phyloP scores from a whole-genome alignment of 2,797 vertebrate species.

The Etheostoma perlongum region DNA sequence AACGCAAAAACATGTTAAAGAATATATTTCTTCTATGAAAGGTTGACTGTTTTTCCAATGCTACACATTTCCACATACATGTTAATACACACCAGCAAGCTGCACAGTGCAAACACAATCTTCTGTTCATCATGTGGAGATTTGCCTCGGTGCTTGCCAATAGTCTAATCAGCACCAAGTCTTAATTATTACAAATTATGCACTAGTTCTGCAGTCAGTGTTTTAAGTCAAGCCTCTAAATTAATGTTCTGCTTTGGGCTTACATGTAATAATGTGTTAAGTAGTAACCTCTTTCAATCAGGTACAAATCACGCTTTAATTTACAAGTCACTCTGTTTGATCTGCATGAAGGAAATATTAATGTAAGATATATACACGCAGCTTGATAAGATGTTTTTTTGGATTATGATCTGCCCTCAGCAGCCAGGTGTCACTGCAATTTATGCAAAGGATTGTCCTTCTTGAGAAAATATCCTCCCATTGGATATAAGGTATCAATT shows the following conservation, averaged over 20 bases:
- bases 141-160: slow-evolving; percentile 19
- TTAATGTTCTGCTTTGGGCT: slow-evolving; percentile 8
- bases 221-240: slow-evolving; percentile 17
- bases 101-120: slow-evolving; percentile 2
- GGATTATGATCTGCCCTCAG: neutral
- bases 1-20: slow-evolving; percentile 5
- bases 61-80: neutral
- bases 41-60: slow-evolving; percentile 4
- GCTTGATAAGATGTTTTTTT: neutral
- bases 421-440: neutral
- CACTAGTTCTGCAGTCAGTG: slow-evolving; percentile 13
- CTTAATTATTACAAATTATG: slow-evolving; percentile 17
- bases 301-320: neutral
- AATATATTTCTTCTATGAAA: neutral
- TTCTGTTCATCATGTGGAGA: slow-evolving; percentile 35
- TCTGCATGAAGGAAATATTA: neutral
- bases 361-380: neutral
- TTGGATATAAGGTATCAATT: neutral
- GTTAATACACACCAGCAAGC: slow-evolving; percentile 9
- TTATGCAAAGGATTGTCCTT: neutral
- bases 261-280: slow-evolving; percentile 11
- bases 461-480: neutral
- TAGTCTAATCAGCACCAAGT: slow-evolving; percentile 5
- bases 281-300: neutral
- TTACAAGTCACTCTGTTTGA: neutral